Percentiles rank a stretch among this genome's conserved stretches.
These are phyloP conservation scores for Fragum whitleyi DNA, from an alignment of 2,888 invertebrate species.

Conservation along the genomic window DNA sequence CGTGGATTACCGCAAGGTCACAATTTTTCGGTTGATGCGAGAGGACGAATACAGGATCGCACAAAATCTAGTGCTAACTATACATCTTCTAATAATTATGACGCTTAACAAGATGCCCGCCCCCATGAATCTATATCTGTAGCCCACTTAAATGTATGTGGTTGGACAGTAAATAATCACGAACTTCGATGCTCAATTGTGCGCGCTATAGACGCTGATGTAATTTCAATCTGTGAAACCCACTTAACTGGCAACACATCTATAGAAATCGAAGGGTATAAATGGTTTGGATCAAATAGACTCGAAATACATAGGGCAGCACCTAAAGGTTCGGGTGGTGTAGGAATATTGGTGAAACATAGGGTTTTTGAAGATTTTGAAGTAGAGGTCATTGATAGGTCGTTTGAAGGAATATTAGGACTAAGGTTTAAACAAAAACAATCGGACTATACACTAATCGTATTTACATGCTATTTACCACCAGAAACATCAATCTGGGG, in stretches of 20 bases:
- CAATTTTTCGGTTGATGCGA: conserved; percentile 28
- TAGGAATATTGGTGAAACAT: conserved; percentile 30
- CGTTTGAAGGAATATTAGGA: conserved; percentile 27
- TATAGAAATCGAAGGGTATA: conserved; percentile 24
- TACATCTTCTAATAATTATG: no score
- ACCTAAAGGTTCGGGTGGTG: conserved; percentile 44
- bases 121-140: conserved; percentile 17
- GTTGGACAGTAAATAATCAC: conserved; percentile 54
- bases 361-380: conserved; percentile 24
- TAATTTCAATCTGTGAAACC: conserved; percentile 44
- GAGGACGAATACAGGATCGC: conserved; percentile 20
- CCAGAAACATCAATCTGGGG: neutral
- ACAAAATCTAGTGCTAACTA: neutral
- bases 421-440: conserved; percentile 6
- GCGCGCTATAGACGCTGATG: conserved; percentile 29
- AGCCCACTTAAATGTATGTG: conserved; percentile 50
- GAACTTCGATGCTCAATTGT: no score
- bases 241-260: conserved; percentile 22
- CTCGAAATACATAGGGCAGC: conserved; percentile 28
- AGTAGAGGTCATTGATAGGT: conserved; percentile 34
- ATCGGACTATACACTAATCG: neutral
- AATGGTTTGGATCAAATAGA: conserved; percentile 44
- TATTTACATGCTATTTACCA: neutral
- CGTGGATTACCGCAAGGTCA: conserved; percentile 22
- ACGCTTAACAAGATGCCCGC: no score